Evolutionary conservation across 2,888 invertebrate genomes (phyloP).

Genomic region (Coenonympha arcania): DNA sequence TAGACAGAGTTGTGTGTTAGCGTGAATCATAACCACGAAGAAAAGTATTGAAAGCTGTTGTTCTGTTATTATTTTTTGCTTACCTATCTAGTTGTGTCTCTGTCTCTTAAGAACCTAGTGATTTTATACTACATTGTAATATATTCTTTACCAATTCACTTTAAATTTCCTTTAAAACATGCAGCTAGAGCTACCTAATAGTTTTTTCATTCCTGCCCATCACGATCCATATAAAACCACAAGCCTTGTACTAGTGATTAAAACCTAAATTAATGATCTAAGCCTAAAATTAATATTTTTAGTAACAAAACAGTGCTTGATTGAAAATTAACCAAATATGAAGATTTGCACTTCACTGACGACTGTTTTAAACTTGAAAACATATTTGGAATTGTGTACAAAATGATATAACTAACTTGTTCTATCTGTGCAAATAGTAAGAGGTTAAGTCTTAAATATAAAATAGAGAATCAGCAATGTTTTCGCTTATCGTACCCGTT

Average conservation of each 20-base stretch:
- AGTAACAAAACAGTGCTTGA: conserved; percentile 6
- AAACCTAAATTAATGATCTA: too few relatives aligned
- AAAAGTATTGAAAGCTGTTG: too few relatives aligned
- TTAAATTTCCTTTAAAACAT: too few relatives aligned
- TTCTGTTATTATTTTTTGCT: too few relatives aligned
- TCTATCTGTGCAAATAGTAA: conserved; percentile 5
- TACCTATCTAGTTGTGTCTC: too few relatives aligned
- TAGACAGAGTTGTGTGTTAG: too few relatives aligned
- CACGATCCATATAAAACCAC: not conserved
- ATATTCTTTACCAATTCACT: too few relatives aligned
- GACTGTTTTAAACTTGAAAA: not conserved
- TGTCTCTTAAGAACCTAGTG: too few relatives aligned
- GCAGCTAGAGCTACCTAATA: too few relatives aligned
- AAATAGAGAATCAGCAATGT: conserved; percentile 59
- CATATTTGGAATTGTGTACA: not conserved
- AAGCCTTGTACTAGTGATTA: not conserved
- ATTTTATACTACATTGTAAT: too few relatives aligned
- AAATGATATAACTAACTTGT: not conserved
- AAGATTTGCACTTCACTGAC: too few relatives aligned
- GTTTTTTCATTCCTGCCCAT: not conserved
- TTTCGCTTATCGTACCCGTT: conserved; percentile 64
- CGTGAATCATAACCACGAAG: too few relatives aligned
- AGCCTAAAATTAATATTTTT: conserved; percentile 11
- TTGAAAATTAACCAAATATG: not conserved
- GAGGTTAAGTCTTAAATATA: conserved; percentile 33